phyloP scores from a whole-genome alignment of 2,797 vertebrate species.

The Rhabdomys pumilio region DNA sequence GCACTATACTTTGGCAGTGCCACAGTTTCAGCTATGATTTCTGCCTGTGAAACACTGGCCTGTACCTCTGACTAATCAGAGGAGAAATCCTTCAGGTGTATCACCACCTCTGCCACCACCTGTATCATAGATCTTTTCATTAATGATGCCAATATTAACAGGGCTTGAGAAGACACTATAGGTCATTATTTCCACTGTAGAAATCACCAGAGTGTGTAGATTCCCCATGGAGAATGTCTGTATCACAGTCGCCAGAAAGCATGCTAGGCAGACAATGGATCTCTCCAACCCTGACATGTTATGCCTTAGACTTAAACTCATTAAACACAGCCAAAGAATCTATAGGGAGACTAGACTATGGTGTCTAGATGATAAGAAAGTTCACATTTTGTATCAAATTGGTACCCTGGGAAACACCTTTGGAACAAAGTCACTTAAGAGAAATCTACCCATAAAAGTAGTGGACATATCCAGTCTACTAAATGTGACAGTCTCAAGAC shows the following conservation, averaged over 20 bases:
- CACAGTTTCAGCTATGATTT: background rate
- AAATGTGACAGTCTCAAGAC: background rate
- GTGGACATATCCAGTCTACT: background rate
- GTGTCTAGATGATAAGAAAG: background rate
- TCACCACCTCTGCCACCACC: accelerated
- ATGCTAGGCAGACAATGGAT: background rate
- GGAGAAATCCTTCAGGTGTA: background rate
- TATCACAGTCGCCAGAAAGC: background rate
- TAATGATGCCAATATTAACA: background rate
- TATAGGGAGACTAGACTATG: background rate
- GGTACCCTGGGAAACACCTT: background rate
- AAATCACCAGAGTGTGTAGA: background rate
- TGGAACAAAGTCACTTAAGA: background rate
- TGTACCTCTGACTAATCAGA: background rate
- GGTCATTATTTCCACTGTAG: no score
- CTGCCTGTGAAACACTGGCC: no score
- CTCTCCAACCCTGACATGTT: background rate
- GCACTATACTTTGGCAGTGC: background rate
- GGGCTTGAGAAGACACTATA: no score
- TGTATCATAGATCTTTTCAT: background rate
- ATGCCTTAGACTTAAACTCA: background rate
- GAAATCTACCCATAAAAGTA: background rate
- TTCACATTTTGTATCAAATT: background rate
- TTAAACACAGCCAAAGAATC: background rate
- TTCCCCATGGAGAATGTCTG: background rate